Evolutionary conservation across 2,888 invertebrate species (phyloP), one percentile per base, ranked within the genome.

Genomic region (Chrysolina haemoptera): DNA sequence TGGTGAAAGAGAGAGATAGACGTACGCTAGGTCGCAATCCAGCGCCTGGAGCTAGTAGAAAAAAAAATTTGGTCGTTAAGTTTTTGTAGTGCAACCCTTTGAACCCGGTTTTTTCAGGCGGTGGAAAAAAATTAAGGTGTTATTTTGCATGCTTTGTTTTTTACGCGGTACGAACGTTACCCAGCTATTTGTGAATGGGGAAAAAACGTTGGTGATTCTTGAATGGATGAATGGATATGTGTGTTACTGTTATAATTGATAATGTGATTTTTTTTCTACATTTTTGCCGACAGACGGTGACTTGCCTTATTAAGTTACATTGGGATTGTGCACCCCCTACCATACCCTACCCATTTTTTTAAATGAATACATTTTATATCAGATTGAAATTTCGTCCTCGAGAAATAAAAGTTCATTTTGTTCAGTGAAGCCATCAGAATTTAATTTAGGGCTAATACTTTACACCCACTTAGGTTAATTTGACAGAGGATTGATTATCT

Each of bases 71-170:
- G 70, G 72, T 78, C 78, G 78, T 77, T 78, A 80, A 77, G 59
- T 71, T 78, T 78, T 76, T 77, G 62, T 71, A 62, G 68, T 63
- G 35, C 70, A 76, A 81, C 80, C 78, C 77, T 76, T 77, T 77
- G 64, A 68, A 74, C 76, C 72, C 65, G 55, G 20, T 74, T 79
- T 77, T 78, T 79, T 77, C 73, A 50, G 74, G 77, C 71, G 76
- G 79, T 76, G 78, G 78, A 78, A 79, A 81, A 82, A 81, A 81
- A 81, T 62, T 68, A 71, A 46, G 65, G 73, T 73, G 69, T 74
- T 43, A 71, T 76, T 75, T 71, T 65, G 72, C 72, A 70, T 75
- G 77, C 62, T 48, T 74, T 73, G 71, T 77, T 77, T 77, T 77
- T 73, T 75, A 50, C 64, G 62, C 18, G 43, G 46, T 63, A 11